Evolutionary conservation across 2,888 invertebrate species (phyloP), one percentile per base, ranked within the genome.

Genomic region (Mantis religiosa): DNA sequence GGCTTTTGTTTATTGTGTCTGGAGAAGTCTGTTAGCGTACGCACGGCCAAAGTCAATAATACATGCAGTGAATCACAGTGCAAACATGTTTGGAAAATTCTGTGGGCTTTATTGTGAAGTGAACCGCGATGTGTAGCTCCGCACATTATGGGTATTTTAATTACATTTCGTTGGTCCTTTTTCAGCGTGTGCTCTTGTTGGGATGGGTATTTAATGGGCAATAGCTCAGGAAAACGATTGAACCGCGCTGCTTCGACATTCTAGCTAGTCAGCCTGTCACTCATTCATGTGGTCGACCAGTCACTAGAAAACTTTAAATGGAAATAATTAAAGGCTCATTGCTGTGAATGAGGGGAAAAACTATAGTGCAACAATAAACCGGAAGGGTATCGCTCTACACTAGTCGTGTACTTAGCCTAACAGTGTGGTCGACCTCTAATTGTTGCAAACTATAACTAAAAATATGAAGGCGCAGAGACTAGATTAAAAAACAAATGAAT

Each of bases 111-210:
- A 71, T 20, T 6, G 81, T 81, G 71, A 54, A 47, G 85, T 27
- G 27, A 15, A 47, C 41, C 47, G 47, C 28, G 71, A 12, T 14
- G 86, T 81, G 28, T 86, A 54, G 54, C 28, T 28, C 25, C 86
- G 30, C 86, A 82, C 82, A 87, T 87, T 87, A 87, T 87, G 82
- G 82, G 87, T 82, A 87, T 87, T 87, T 87, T 87, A 87, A 87
- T 87, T 87, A 34, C 34, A 87, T 87, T 87, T 87, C 41, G 82
- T 87, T 82, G 81, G 54, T 71, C 54, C 54, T 71, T 71, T 71
- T 71, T 71, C 54, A 71, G 25, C 6, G 54, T 71, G 54, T 71
- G 54, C 54, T 54, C 54, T 54, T 54, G 54, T 54, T 54, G 54
- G 54, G 54, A 71, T 71, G 54, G 54, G 54, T 71, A 71, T 71